Evolutionary conservation across 1,140 invertebrate species (phyloP), one percentile per base, ranked within the genome.

Genomic region (Penaeus indicus): DNA sequence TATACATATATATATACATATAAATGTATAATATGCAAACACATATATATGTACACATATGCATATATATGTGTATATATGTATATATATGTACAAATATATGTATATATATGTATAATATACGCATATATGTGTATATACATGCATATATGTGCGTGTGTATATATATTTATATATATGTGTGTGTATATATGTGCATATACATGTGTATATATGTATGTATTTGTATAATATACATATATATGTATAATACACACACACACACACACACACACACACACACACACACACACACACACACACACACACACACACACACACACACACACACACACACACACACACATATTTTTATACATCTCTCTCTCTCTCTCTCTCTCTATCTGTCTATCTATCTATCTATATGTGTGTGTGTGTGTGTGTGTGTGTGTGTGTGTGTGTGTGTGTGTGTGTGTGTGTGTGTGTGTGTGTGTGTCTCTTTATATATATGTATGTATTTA

Each of bases 101-200:
- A 38, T n/a, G n/a, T n/a, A n/a, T n/a, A n/a, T n/a, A n/a, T n/a
- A n/a, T n/a, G n/a, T n/a, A n/a, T n/a, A n/a, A 67, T 67, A 67
- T 16, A 67, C 18, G 18, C 18, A 67, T 67, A 67, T 67, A 67
- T 67, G 27, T 67, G 27, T 67, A 67, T 67, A 67, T 67, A 67
- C 27, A 67, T 67, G 27, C 27, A 67, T 67, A 67, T 67, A 67
- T 67, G 27, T 67, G 27, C 27, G 27, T 67, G 27, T 67, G 16
- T 67, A 18, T 67, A 18, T 67, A 18, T 67, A 18, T 72, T 3
- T 72, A n/a, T 72, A n/a, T 72, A n/a, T 72, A n/a, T 72, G 8
- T 72, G n/a, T 72, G n/a, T 72, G n/a, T 72, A 72, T 72, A 72
- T 72, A 72, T 18, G 1, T 72, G n/a, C 8, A n/a, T 72, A n/a